Percentiles rank a stretch among this genome's conserved stretches.
These are phyloP conservation scores for Gadus chalcogrammus DNA, from an alignment of 2,113 vertebrate species.

Conservation along the genomic window DNA sequence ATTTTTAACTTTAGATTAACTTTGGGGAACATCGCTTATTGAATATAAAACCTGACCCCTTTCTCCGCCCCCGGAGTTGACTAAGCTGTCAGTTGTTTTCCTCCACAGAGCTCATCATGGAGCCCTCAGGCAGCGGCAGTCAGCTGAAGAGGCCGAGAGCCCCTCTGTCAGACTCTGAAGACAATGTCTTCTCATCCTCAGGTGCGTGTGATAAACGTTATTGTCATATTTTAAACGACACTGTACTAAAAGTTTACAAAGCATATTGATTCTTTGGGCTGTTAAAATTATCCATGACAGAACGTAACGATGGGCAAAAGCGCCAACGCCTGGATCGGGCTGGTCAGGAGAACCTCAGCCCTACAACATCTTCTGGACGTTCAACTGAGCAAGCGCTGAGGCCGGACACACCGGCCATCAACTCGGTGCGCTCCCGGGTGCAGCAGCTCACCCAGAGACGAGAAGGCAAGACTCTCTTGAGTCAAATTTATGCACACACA, in stretches of 20 bases:
- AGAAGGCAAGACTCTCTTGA: constrained; percentile 50
- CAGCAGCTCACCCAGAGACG: constrained; percentile 60
- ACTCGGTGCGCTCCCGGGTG: constrained; percentile 58
- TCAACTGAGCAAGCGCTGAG: constrained; percentile 47
- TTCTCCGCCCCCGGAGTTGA: no score
- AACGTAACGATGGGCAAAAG: constrained; percentile 54
- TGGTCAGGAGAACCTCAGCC: constrained; percentile 60
- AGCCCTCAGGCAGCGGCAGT: constrained; percentile 23
- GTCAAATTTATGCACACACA: no score
- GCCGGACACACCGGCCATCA: constrained; percentile 65
- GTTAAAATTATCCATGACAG: constrained; percentile 21
- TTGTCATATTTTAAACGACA: no score
- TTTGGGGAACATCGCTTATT: no score
- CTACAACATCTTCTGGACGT: constrained; percentile 23
- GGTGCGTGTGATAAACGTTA: constrained; percentile 39
- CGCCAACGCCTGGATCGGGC: constrained; percentile 54
- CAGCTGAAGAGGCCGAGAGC: constrained; percentile 50
- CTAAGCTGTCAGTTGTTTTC: no score
- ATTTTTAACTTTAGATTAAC: no score
- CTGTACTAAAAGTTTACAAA: no score
- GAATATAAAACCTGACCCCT: no score
- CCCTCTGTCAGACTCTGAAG: constrained; percentile 65
- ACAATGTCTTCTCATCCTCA: constrained; percentile 42
- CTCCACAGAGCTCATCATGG: constrained; percentile 36
- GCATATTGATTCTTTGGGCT: neutral